Evolutionary conservation across 2,888 invertebrate genomes (phyloP).

Genomic region (Aspidiotus destructor): DNA sequence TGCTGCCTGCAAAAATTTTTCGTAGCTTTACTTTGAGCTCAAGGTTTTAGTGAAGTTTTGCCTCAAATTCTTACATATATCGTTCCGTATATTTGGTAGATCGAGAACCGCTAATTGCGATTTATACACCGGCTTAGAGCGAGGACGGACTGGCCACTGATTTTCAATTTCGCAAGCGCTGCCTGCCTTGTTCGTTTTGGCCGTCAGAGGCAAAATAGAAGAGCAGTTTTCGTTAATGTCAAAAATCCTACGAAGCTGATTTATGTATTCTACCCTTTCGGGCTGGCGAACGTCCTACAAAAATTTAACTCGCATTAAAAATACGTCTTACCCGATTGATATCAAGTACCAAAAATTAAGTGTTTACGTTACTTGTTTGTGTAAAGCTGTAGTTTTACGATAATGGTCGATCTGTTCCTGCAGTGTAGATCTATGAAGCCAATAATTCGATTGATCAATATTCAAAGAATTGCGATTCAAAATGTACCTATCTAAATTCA

Average conservation of each 20-base stretch:
- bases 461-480: slow-evolving; percentile 5
- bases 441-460: slow-evolving; percentile 14
- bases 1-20: slow-evolving; percentile 11
- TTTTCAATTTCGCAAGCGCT: not conserved
- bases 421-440: not conserved
- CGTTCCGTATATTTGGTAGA: slow-evolving; percentile 14
- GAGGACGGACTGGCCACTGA: slow-evolving; percentile 20
- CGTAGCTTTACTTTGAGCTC: not conserved
- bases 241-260: too few relatives aligned
- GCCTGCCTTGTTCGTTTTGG: too few relatives aligned
- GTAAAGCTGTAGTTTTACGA: not conserved
- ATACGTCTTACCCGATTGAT: not conserved
- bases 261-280: too few relatives aligned
- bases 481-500: slow-evolving; percentile 16
- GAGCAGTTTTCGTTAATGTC: too few relatives aligned
- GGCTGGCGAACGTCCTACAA: not conserved
- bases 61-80: slow-evolving; percentile 10
- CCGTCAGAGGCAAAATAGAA: too few relatives aligned
- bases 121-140: slow-evolving; percentile 15
- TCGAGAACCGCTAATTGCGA: slow-evolving; percentile 23
- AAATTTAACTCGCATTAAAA: not conserved
- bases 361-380: slow-evolving; percentile 10
- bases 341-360: not conserved
- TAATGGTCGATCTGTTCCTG: slow-evolving; percentile 2
- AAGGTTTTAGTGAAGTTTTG: not conserved